Evolutionary conservation across 2,797 vertebrate species (phyloP), one percentile per base, ranked within the genome.

Genomic region (Sparus aurata): DNA sequence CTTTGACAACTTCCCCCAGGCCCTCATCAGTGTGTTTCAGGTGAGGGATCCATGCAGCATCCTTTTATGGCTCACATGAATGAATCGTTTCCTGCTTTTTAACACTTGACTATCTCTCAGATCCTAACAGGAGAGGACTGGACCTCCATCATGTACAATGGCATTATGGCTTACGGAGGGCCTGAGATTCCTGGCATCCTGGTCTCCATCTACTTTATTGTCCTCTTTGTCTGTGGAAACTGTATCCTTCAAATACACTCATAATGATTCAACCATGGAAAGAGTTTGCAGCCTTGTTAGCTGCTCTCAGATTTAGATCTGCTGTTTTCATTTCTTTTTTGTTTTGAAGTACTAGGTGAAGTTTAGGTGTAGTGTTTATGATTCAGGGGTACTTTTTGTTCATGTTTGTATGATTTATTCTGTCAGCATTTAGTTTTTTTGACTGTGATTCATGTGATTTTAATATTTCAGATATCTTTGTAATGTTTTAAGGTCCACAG

Each of bases 1-100:
- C 13, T 99, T 99, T 0, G 98, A 99, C 91, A 99, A 95, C 91
- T 99, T 99, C 78, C 97, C 98, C 7, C 98, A 99, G 88, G 97
- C 98, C 30, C 95, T 99, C 90, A 98, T 99, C 91, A 99, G 96
- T 25, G 98, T 99, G 75, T 99, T 99, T 88, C 98, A 99, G 98
- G 98, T 99, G 77, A 53, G 81, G 10, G 3, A 20, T 66, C 38
- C 10, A 38, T 38, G 23, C 0, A 70, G 38, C 16, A 34, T 59
- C 15, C 18, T 12, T 76, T 59, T 20, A 52, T 43, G 8, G n/a
- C 47, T 75, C 27, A 17, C 16, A 1, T 2, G 45, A 50, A 16
- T 45, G 1, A 67, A 61, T 66, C 0, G 46, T 13, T 53, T 6
- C 52, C n/a, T 34, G 13, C 27, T 63, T 70, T 70, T 73, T 50